Percentiles rank a stretch among this genome's conserved stretches.
phyloP scores from a whole-genome alignment of 2,797 vertebrate species.

The Thalassophryne amazonica region DNA sequence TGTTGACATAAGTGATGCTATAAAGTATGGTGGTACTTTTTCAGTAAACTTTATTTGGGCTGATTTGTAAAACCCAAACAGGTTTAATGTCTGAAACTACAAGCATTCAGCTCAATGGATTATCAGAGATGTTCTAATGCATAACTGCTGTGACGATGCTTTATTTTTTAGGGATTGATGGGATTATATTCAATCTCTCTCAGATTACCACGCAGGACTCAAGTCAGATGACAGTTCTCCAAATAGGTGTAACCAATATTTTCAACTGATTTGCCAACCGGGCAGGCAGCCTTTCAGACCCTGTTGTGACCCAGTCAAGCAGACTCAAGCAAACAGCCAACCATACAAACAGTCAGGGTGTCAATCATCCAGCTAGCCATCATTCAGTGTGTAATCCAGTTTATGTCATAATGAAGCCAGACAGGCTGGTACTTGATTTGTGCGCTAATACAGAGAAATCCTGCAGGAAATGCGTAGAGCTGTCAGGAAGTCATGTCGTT shows the following conservation, averaged over 20 bases:
- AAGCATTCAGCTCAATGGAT: constrained; percentile 25
- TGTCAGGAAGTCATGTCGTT: too few species aligned
- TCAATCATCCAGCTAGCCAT: not conserved
- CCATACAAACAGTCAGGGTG: too few species aligned
- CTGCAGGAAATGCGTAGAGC: not conserved
- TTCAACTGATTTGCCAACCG: not conserved
- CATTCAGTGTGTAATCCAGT: not conserved
- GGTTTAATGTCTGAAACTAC: not conserved
- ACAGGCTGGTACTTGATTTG: not conserved
- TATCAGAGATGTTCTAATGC: constrained; percentile 41
- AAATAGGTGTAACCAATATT: constrained; percentile 20
- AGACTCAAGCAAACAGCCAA: not conserved
- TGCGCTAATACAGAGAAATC: too few species aligned
- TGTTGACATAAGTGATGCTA: too few species aligned
- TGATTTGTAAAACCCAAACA: not conserved
- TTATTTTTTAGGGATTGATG: constrained; percentile 51
- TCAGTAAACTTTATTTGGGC: too few species aligned
- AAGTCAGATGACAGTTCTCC: constrained; percentile 26
- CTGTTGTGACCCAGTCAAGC: not conserved
- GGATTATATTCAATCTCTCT: constrained; percentile 57
- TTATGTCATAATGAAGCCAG: not conserved
- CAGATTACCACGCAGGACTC: constrained; percentile 45
- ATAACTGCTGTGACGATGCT: constrained; percentile 21
- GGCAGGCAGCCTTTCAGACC: not conserved
- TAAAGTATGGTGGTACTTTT: too few species aligned